A percentile compares a stretch with the other conserved stretches of the same genome.
These are phyloP conservation scores for Sympetrum striolatum DNA, from an alignment of 2,888 invertebrate genomes.

Conservation along the genomic window DNA sequence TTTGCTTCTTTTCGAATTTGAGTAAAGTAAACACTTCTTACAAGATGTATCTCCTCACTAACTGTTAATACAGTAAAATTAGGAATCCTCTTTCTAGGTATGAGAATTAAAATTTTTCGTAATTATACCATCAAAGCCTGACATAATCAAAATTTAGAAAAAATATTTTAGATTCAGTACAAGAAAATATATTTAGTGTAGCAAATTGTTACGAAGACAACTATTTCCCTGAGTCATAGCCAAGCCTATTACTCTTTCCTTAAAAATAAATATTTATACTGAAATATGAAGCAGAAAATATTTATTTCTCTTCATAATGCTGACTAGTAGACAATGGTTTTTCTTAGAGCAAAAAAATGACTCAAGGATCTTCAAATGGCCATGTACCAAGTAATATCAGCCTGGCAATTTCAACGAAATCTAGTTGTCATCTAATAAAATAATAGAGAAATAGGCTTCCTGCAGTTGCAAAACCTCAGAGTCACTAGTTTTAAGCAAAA, in stretches of 20 bases:
- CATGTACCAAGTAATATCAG: background rate
- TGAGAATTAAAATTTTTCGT: background rate
- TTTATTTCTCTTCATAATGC: background rate
- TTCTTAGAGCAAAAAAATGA: constrained; percentile 11
- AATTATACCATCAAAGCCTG: background rate
- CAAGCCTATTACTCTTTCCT: constrained; percentile 8
- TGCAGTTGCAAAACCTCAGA: too few species aligned
- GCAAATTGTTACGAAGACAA: constrained; percentile 15
- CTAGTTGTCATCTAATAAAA: background rate
- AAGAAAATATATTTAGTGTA: constrained; percentile 35
- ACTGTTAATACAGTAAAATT: background rate
- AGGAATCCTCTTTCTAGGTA: background rate
- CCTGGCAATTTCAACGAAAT: background rate
- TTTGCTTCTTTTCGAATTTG: background rate
- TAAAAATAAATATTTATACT: background rate
- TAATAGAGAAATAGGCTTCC: background rate
- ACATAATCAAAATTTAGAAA: constrained; percentile 23
- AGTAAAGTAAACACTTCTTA: background rate
- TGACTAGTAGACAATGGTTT: background rate
- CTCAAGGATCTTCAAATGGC: constrained; percentile 1
- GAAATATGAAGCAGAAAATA: background rate
- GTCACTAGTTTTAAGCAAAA: too few species aligned
- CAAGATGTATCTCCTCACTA: background rate
- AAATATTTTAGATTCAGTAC: constrained; percentile 34
- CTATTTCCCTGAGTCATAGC: constrained; percentile 38